Evolutionary conservation across 2,113 vertebrate species (phyloP).

Genomic region (Prunella himalayana): DNA sequence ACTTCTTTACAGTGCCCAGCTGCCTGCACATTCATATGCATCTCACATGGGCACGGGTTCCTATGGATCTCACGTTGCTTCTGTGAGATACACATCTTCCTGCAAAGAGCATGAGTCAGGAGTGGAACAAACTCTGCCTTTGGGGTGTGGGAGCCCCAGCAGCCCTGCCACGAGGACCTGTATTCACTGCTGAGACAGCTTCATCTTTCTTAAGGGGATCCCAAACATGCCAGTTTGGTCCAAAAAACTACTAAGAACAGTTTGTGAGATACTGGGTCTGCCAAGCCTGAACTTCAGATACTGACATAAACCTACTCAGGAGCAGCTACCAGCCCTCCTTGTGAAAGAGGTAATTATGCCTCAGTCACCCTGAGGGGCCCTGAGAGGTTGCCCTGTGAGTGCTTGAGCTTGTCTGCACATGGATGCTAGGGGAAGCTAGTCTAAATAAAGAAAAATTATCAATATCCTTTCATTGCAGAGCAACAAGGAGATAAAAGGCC

Average conservation of each 20-base stretch:
- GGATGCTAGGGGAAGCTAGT: neutral
- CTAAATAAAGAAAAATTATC: neutral
- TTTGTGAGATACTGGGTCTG: neutral
- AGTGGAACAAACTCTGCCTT: neutral
- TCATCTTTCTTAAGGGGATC: neutral
- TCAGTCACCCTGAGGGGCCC: neutral
- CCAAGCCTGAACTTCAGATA: neutral
- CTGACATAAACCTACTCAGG: neutral
- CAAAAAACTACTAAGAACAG: neutral
- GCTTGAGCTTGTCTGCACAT: neutral
- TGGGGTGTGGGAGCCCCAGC: neutral
- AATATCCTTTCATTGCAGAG: neutral
- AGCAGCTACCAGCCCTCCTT: neutral
- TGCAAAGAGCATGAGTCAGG: neutral
- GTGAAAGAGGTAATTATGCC: neutral
- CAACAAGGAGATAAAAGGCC: neutral
- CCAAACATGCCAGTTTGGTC: neutral
- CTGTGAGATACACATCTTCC: neutral
- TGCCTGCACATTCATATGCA: neutral
- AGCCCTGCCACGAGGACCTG: neutral
- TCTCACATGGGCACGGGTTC: neutral
- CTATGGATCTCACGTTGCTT: neutral
- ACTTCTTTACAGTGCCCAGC: neutral
- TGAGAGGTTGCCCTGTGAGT: neutral
- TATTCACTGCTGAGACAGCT: neutral